Evolutionary conservation across 37 sponge, comb jelly and placozoan genomes (phyloP).

Genomic region (Sycon ciliatum): DNA sequence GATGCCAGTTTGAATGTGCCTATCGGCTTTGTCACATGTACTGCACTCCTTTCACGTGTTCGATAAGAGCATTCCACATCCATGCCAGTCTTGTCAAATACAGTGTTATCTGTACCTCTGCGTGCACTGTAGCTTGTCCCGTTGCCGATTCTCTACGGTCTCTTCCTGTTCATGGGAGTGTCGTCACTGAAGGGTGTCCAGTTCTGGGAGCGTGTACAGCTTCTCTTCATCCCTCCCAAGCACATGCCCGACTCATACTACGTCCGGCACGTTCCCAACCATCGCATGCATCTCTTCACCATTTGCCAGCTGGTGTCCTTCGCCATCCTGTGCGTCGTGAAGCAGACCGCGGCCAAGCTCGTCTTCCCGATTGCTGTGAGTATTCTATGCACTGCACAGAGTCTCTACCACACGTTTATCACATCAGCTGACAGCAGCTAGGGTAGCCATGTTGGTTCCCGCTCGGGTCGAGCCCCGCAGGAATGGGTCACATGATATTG

Average conservation of each 20-base stretch:
- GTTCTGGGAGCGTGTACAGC: slow-evolving; percentile 50
- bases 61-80: no score
- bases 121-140: slow-evolving; percentile 37
- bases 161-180: slow-evolving; percentile 76
- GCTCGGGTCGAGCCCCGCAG: no score
- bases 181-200: slow-evolving; percentile 60
- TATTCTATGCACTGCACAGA: neutral
- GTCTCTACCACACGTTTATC: no score
- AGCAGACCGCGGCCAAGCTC: slow-evolving; percentile 32
- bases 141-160: slow-evolving; percentile 73
- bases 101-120: neutral
- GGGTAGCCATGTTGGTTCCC: no score
- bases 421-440: no score
- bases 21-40: no score
- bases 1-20: no score
- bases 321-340: slow-evolving; percentile 34
- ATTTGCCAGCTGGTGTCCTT: slow-evolving; percentile 49
- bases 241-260: slow-evolving; percentile 66
- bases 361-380: slow-evolving; percentile 67
- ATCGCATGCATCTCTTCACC: slow-evolving; percentile 61
- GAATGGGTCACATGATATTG: no score
- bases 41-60: no score
- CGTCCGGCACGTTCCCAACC: slow-evolving; percentile 60
- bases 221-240: slow-evolving; percentile 68
- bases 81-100: no score